These are phyloP conservation scores for Lasioglossum lativentre DNA, from an alignment of 2,888 invertebrate species.

Conservation along the genomic window DNA sequence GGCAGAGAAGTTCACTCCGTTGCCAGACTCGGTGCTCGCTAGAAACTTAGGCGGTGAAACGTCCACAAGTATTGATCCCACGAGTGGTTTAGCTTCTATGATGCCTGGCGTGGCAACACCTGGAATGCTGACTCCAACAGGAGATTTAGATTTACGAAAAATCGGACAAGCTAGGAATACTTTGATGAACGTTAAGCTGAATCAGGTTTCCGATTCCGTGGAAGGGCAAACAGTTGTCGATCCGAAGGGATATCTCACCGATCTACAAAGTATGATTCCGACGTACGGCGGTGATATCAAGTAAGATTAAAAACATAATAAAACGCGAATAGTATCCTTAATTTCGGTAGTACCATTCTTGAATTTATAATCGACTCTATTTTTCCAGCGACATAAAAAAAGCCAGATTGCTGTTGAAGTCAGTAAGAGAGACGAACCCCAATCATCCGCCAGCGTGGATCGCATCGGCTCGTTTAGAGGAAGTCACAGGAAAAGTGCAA, in stretches of 20 bases:
- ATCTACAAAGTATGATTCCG: slow-evolving; percentile 99
- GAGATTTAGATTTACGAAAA: slow-evolving; percentile 98
- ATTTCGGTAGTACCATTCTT: neutral
- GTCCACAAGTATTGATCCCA: slow-evolving; percentile 92
- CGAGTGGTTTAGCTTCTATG: slow-evolving; percentile 94
- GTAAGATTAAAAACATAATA: slow-evolving; percentile 79
- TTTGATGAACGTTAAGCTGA: slow-evolving; percentile 98
- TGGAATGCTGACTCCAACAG: slow-evolving; percentile 93
- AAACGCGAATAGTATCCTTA: neutral
- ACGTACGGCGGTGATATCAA: slow-evolving; percentile 99
- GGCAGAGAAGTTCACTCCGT: slow-evolving; percentile 98
- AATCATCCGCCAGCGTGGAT: slow-evolving; percentile 99
- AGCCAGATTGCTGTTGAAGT: slow-evolving; percentile 96
- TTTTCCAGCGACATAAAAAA: slow-evolving; percentile 94
- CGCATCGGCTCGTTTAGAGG: slow-evolving; percentile 98
- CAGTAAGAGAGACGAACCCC: slow-evolving; percentile 98
- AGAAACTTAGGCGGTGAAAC: slow-evolving; percentile 94
- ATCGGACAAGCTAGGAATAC: slow-evolving; percentile 99
- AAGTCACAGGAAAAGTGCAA: slow-evolving; percentile 98
- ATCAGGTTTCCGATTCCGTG: slow-evolving; percentile 96
- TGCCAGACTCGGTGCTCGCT: slow-evolving; percentile 97
- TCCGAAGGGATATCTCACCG: slow-evolving; percentile 99
- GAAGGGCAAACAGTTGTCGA: slow-evolving; percentile 99
- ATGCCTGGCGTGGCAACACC: slow-evolving; percentile 94
- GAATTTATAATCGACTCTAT: neutral